These are phyloP conservation scores for Palythoa caribaeorum DNA, from an alignment of 92 coral and sea anemone genomes.

Conservation along the genomic window DNA sequence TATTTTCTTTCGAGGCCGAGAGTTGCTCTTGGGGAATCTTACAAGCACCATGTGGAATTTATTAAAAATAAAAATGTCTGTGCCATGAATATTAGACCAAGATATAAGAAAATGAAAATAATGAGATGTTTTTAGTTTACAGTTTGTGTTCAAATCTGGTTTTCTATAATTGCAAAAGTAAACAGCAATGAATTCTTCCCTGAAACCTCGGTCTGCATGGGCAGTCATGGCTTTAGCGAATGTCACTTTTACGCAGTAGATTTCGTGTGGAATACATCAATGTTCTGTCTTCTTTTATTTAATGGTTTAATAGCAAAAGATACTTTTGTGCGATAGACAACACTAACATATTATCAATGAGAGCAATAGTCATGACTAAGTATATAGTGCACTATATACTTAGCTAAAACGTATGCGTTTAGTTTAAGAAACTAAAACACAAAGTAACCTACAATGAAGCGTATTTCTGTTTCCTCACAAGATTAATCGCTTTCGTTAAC, in stretches of 20 bases:
- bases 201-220: neutral
- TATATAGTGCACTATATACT: neutral
- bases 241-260: neutral
- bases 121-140: neutral
- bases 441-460: neutral
- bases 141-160: neutral
- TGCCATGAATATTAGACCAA: neutral
- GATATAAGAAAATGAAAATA: too few relatives aligned
- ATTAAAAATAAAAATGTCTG: neutral
- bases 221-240: neutral
- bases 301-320: too few relatives aligned
- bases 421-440: neutral
- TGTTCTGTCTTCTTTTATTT: too few relatives aligned
- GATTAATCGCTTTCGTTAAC: neutral
- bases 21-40: neutral
- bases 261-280: neutral
- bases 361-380: too few relatives aligned
- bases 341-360: too few relatives aligned
- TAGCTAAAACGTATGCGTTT: neutral
- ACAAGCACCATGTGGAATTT: neutral
- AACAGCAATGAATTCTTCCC: neutral
- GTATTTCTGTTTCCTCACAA: constrained; percentile 13
- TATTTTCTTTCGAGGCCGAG: neutral
- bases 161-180: neutral
- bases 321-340: too few relatives aligned